Evolutionary conservation across 2,888 invertebrate species (phyloP).

Genomic region (Lepetodrilus schrolli): DNA sequence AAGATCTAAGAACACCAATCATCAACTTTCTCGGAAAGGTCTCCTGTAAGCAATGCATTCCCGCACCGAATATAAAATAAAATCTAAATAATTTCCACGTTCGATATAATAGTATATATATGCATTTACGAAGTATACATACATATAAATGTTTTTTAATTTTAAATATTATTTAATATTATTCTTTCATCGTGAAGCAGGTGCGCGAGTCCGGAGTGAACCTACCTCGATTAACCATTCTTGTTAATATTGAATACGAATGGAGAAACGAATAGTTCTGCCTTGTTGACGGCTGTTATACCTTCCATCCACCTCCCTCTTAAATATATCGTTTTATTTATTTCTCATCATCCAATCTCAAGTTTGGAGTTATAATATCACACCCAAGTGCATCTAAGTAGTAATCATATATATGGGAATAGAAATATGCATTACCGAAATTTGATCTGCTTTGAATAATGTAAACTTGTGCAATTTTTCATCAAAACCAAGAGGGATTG

Average conservation of each 20-base stretch:
- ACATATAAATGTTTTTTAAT: neutral
- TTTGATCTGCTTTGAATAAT: neutral
- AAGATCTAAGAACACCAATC: neutral
- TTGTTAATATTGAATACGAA: too few relatives aligned
- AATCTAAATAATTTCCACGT: neutral
- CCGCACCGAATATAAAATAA: neutral
- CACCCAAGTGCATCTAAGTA: too few relatives aligned
- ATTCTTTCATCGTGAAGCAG: neutral
- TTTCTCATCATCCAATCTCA: too few relatives aligned
- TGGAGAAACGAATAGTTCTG: neutral
- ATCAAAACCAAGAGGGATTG: conserved; percentile 31
- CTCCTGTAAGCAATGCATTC: neutral
- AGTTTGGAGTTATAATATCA: too few relatives aligned
- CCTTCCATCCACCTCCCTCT: neutral
- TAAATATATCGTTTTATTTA: too few relatives aligned
- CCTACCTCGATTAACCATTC: neutral
- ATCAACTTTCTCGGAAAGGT: conserved; percentile 21
- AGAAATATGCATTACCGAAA: too few relatives aligned
- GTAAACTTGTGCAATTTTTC: conserved; percentile 7
- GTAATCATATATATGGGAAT: too few relatives aligned
- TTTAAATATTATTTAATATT: neutral
- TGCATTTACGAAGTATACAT: too few relatives aligned
- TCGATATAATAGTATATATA: too few relatives aligned
- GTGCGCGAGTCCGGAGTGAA: conserved; percentile 20
- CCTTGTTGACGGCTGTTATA: conserved; percentile 32